Percentiles rank a stretch among this genome's conserved stretches.
Evolutionary conservation across 2,888 invertebrate genomes (phyloP).

Genomic region (Hirtodrosophila alboralis): DNA sequence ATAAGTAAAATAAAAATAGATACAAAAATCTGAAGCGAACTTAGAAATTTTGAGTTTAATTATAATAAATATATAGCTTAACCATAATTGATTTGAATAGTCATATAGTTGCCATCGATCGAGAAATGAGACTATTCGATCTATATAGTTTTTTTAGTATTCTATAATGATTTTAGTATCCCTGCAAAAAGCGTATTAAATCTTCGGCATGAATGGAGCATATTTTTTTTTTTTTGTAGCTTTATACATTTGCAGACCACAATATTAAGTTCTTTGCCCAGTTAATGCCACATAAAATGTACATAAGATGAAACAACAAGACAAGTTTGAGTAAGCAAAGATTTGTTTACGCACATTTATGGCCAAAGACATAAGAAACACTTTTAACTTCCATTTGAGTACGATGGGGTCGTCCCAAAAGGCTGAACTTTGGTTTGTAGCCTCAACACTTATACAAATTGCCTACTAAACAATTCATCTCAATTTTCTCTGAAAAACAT

Average conservation of each 20-base stretch:
- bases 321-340: constrained; percentile 18
- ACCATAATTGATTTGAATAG: no score
- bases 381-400: constrained; percentile 45
- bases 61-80: no score
- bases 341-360: constrained; percentile 60
- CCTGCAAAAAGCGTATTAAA: no score
- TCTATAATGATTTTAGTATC: no score
- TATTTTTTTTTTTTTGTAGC: background rate
- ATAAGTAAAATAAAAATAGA: no score
- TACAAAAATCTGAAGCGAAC: no score
- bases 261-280: constrained; percentile 22
- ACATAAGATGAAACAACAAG: background rate
- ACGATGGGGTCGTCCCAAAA: constrained; percentile 12
- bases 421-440: constrained; percentile 12
- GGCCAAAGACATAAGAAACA: constrained; percentile 51
- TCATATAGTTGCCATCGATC: no score
- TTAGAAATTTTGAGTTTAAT: no score
- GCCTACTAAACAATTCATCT: constrained; percentile 76
- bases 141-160: no score
- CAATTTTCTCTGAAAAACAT: constrained; percentile 47
- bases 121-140: no score
- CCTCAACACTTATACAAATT: constrained; percentile 68
- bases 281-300: constrained; percentile 28
- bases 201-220: background rate
- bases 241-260: background rate